Evolutionary conservation across 1,140 invertebrate species (phyloP).

Genomic region (Zaprionus davidi): DNA sequence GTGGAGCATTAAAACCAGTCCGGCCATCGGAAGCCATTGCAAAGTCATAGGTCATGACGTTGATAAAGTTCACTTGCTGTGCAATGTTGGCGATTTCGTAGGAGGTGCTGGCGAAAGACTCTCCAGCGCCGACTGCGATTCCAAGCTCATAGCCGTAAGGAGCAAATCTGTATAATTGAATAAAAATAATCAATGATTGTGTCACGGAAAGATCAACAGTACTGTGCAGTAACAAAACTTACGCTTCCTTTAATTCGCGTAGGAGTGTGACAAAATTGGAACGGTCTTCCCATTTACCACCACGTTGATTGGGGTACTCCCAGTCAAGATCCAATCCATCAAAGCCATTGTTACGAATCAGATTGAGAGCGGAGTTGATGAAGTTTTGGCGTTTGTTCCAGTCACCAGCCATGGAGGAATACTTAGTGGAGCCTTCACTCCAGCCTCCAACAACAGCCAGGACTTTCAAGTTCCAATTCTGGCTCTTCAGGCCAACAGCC

Average conservation of each 20-base stretch:
- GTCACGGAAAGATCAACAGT: no score
- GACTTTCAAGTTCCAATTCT: conserved; percentile 88
- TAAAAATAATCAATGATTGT: no score
- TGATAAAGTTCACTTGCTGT: conserved; percentile 87
- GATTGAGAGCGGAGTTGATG: conserved; percentile 86
- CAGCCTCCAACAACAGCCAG: conserved; percentile 91
- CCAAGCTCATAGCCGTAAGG: conserved; percentile 86
- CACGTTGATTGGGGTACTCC: conserved; percentile 90
- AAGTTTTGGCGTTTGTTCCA: conserved; percentile 86
- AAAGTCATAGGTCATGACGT: conserved; percentile 90
- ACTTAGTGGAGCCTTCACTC: conserved; percentile 89
- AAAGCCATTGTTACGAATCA: conserved; percentile 87
- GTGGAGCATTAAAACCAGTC: conserved; percentile 86
- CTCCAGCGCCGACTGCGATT: conserved; percentile 87
- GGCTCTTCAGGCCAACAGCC: conserved; percentile 86
- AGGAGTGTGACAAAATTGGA: conserved; percentile 86
- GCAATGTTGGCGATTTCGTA: conserved; percentile 86
- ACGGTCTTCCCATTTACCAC: conserved; percentile 85
- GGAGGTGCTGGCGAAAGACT: conserved; percentile 85
- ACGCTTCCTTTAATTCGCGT: conserved; percentile 86
- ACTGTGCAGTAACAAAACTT: conserved; percentile 14
- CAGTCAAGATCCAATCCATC: conserved; percentile 93
- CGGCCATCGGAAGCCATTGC: conserved; percentile 85
- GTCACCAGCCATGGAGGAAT: conserved; percentile 86
- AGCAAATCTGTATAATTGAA: conserved; percentile 74